Evolutionary conservation across 2,888 invertebrate species (phyloP), one percentile per base, ranked within the genome.

Genomic region (Anthrax anthrax): DNA sequence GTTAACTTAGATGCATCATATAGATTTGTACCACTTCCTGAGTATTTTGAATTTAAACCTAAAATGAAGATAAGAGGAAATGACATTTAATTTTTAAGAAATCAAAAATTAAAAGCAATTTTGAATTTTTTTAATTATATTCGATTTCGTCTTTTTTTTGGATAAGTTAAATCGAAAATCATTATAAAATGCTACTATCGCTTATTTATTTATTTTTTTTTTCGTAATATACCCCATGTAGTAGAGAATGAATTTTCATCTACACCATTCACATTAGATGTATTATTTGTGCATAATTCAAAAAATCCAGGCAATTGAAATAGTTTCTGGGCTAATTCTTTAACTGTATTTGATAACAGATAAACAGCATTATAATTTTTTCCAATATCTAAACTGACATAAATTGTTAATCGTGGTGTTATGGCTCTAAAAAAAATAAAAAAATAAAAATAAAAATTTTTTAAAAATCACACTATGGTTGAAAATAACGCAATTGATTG

Each of bases 301-400:
- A 61, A 60, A 63, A 68, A 63, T 19, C 73, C 77, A 37, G 81
- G 71, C 50, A 86, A 64, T 16, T 69, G 62, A 41, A 76, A 72
- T 34, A 89, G 69, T 58, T 84, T 83, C 52, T 71, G 69, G 43
- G 74, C 61, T 47, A 89, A 66, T 58, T 89, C 88, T 46, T 65
- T 65, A 34, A 78, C 77, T 19, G 76, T 76, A 51, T 80, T 75
- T 4, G 75, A 70, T 56, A 81, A 78, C 56, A 94, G 71, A 60
- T 88, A 92, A 18, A 92, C 70, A 18, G 88, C 89, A 68, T 84
- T 81, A 73, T 84, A 92, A 51, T 75, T 73, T 47, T 70, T 72
- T 47, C 73, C 73, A n/a, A n/a, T n/a, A 58, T 82, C 81, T 53
- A 78, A 69, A 55, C 85, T 83, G 49, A 91, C 80, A 68, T 89